A percentile compares a stretch with the other conserved stretches of the same genome.
These are phyloP conservation scores for Apus apus DNA, from an alignment of 2,113 vertebrate genomes.

Conservation along the genomic window DNA sequence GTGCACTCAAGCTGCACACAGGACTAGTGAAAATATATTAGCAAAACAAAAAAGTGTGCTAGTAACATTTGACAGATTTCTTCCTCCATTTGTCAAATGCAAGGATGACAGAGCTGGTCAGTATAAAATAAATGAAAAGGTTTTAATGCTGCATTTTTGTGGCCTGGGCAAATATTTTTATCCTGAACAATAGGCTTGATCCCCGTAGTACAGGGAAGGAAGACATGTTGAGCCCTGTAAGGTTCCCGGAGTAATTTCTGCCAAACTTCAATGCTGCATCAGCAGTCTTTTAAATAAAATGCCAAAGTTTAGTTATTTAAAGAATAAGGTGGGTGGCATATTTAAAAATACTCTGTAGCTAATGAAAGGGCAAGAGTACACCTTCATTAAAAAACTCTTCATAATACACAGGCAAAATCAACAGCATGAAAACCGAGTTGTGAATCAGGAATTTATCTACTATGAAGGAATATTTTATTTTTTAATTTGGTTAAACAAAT, in stretches of 20 bases:
- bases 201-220: background rate
- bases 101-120: background rate
- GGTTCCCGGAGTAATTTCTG: background rate
- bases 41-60: background rate
- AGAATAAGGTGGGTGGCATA: background rate
- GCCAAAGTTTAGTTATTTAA: background rate
- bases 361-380: conserved; percentile 10
- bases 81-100: background rate
- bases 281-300: conserved; percentile 19
- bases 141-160: background rate
- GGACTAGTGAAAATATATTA: background rate
- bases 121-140: background rate
- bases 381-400: background rate
- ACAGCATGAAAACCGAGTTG: background rate
- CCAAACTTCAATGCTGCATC: background rate
- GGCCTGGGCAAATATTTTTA: background rate
- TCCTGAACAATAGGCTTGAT: background rate
- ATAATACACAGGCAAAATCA: background rate
- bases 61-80: background rate
- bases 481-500: background rate
- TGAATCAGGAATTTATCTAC: background rate
- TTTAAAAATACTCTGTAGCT: conserved; percentile 19
- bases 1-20: background rate
- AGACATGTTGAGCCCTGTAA: background rate
- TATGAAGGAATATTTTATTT: background rate